Evolutionary conservation across 2,113 vertebrate species (phyloP).

Genomic region (Eptatretus burgeri): DNA sequence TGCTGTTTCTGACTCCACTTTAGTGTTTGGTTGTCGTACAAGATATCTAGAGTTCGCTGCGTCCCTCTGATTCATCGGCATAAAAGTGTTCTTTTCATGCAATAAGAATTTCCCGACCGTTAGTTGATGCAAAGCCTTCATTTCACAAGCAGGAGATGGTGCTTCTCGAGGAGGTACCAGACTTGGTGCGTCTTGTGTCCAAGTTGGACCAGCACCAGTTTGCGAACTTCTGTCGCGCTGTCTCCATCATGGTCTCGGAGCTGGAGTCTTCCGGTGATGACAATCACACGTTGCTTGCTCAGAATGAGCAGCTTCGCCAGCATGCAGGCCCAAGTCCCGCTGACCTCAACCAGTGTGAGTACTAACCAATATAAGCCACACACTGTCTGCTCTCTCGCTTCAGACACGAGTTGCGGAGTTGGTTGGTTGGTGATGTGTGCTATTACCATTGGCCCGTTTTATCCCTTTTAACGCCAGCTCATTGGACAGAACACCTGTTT

Average conservation of each 20-base stretch:
- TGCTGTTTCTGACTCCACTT: neutral
- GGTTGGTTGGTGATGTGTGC: too few relatives aligned
- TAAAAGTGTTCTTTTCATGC: neutral
- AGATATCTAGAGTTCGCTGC: neutral
- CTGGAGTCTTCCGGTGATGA: slow-evolving; percentile 78
- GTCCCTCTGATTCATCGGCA: neutral
- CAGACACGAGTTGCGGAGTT: too few relatives aligned
- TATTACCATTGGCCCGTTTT: too few relatives aligned
- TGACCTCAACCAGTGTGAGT: slow-evolving; percentile 71
- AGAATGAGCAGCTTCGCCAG: slow-evolving; percentile 74
- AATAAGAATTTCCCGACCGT: too few relatives aligned
- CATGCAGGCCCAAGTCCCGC: slow-evolving; percentile 50
- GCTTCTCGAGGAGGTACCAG: slow-evolving; percentile 74
- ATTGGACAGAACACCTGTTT: neutral
- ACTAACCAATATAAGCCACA: too few relatives aligned
- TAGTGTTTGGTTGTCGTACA: neutral
- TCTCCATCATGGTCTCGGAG: slow-evolving; percentile 88
- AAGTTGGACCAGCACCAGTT: slow-evolving; percentile 95
- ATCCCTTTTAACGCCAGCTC: neutral
- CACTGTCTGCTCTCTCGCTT: too few relatives aligned
- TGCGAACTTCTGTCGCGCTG: slow-evolving; percentile 89
- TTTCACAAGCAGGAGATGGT: slow-evolving; percentile 50
- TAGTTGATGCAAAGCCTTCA: too few relatives aligned
- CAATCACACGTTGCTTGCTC: slow-evolving; percentile 78
- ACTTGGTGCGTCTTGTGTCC: slow-evolving; percentile 54